These are phyloP conservation scores for Cataglyphis livida DNA, from an alignment of 2,888 invertebrate genomes.

Conservation along the genomic window DNA sequence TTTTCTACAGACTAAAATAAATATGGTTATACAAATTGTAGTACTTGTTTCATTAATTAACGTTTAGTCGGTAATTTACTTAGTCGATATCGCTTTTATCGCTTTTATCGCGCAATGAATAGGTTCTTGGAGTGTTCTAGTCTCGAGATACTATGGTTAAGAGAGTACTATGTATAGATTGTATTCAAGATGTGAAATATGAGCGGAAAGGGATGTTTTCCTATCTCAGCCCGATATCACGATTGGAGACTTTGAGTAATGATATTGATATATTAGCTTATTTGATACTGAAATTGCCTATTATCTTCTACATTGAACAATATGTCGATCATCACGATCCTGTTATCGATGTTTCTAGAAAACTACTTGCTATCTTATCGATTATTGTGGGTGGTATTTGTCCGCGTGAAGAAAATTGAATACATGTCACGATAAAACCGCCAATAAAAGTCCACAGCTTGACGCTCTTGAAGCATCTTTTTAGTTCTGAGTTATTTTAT, in stretches of 20 bases:
- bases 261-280: conserved; percentile 67
- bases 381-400: conserved; percentile 58
- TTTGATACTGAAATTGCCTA: conserved; percentile 73
- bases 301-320: conserved; percentile 67
- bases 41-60: conserved; percentile 1
- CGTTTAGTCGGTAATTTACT: conserved; percentile 1
- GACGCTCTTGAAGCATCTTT: not conserved
- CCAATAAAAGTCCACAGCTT: conserved; percentile 9
- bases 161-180: conserved; percentile 8
- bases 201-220: conserved; percentile 42
- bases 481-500: not conserved
- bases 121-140: conserved; percentile 8
- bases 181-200: conserved; percentile 48
- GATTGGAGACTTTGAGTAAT: conserved; percentile 67
- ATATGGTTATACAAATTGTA: not conserved
- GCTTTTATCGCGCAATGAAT: conserved; percentile 23
- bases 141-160: not conserved
- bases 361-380: conserved; percentile 48
- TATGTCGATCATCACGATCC: conserved; percentile 60
- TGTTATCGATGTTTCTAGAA: conserved; percentile 50
- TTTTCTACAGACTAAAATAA: not conserved
- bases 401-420: conserved; percentile 32
- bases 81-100: not conserved
- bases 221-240: conserved; percentile 52
- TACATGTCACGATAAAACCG: not conserved